phyloP scores from a whole-genome alignment of 2,888 invertebrate species.

The Bellardia bayeri region DNA sequence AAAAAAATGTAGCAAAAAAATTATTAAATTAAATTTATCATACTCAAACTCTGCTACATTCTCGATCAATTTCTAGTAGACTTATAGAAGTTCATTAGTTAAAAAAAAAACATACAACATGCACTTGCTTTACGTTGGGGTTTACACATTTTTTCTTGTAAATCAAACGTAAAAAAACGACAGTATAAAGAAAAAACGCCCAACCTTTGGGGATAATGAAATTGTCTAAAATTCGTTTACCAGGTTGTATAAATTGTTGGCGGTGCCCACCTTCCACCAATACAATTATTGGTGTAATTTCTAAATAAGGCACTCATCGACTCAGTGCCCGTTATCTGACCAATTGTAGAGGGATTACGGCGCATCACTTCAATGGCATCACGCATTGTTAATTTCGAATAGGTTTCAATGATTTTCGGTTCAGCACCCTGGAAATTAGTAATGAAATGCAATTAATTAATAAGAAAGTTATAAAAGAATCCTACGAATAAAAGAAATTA shows the following conservation, averaged over 20 bases:
- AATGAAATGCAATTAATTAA: conserved; percentile 15
- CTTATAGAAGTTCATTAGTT: conserved; percentile 1
- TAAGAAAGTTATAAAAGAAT: not conserved
- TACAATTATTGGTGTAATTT: conserved; percentile 93
- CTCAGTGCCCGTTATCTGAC: conserved; percentile 94
- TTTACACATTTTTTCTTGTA: conserved; percentile 17
- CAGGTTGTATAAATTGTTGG: conserved; percentile 85
- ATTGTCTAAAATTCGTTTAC: conserved; percentile 85
- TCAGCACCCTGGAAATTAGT: conserved; percentile 88
- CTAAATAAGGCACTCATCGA: conserved; percentile 96
- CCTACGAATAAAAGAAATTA: not conserved
- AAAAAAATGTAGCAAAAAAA: not conserved
- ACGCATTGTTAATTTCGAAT: conserved; percentile 95
- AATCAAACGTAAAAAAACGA: no score
- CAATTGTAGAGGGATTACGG: conserved; percentile 93
- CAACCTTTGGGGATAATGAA: conserved; percentile 14
- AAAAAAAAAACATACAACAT: conserved; percentile 51
- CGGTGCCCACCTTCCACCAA: conserved; percentile 92
- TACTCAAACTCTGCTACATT: conserved; percentile 19
- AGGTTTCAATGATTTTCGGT: conserved; percentile 97
- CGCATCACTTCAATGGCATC: conserved; percentile 97
- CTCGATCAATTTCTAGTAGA: not conserved
- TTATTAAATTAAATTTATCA: not conserved
- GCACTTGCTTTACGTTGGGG: conserved; percentile 54
- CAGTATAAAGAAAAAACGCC: conserved; percentile 3